Conservation (phyloP, 2,113 vertebrate species). For the Cephalopterus ornatus region DNA sequence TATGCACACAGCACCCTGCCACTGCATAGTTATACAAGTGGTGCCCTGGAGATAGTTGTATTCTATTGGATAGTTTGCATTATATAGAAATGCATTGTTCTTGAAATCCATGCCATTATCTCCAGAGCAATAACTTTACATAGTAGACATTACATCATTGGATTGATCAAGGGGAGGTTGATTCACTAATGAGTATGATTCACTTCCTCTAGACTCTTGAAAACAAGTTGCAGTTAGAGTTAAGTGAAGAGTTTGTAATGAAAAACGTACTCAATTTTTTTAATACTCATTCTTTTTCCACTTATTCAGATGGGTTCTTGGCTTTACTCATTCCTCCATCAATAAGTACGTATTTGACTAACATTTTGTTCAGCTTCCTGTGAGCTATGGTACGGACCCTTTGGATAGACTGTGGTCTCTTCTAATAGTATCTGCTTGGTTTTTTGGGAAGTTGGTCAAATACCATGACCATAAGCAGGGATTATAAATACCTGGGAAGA, state of each 20-base stretch:
- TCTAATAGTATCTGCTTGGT: background rate
- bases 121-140: background rate
- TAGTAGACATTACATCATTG: background rate
- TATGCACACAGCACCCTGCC: background rate
- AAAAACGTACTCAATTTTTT: background rate
- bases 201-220: background rate
- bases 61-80: background rate
- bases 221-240: conserved; percentile 18
- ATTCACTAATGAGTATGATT: conserved; percentile 36
- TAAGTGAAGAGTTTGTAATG: background rate
- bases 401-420: background rate
- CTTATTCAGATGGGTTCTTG: background rate
- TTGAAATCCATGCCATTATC: background rate
- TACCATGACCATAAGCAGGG: background rate
- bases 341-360: background rate
- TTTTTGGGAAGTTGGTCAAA: background rate
- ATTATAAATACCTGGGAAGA: background rate
- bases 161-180: background rate
- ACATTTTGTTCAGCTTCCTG: background rate
- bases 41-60: background rate
- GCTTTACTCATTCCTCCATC: background rate
- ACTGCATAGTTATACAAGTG: background rate
- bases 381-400: background rate
- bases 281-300: background rate
- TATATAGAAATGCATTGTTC: background rate